phyloP scores from a whole-genome alignment of 2,888 invertebrate genomes.

The Panopea generosa region DNA sequence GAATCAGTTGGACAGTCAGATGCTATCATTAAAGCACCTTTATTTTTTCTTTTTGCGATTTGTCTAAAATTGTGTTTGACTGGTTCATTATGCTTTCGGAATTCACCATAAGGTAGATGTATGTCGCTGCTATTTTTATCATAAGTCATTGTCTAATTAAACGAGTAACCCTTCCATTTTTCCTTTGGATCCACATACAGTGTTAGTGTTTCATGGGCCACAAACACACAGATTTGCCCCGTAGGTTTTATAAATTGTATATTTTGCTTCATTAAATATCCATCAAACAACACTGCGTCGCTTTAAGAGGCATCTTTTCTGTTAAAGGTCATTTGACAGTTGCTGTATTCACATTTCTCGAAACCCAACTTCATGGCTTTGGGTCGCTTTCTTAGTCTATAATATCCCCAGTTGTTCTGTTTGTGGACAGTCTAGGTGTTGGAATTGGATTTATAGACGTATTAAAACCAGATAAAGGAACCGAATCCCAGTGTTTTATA shows the following conservation, averaged over 20 bases:
- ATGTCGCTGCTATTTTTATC: constrained; percentile 50
- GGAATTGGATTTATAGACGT: too few species aligned
- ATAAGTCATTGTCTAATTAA: constrained; percentile 62
- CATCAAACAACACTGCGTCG: constrained; percentile 58
- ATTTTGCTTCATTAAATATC: constrained; percentile 29
- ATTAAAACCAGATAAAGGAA: too few species aligned
- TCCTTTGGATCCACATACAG: constrained; percentile 23
- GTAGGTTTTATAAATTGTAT: constrained; percentile 22
- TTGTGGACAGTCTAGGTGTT: too few species aligned
- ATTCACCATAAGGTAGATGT: constrained; percentile 50
- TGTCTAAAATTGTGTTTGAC: constrained; percentile 25
- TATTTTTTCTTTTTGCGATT: constrained; percentile 30
- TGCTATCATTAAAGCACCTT: constrained; percentile 42
- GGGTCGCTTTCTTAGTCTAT: constrained; percentile 15
- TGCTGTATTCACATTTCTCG: constrained; percentile 38
- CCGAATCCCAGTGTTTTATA: too few species aligned
- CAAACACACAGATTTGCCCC: constrained; percentile 56
- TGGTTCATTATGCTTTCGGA: constrained; percentile 26
- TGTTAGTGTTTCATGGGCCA: constrained; percentile 52
- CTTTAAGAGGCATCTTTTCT: constrained; percentile 6
- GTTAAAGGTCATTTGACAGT: constrained; percentile 46
- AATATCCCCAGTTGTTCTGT: too few species aligned
- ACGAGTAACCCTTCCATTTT: constrained; percentile 40
- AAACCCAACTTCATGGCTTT: constrained; percentile 27
- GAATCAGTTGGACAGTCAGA: constrained; percentile 41